Base-by-base conservation (phyloP, 2,888 invertebrate genomes). In the Cheilosia grossa region DNA sequence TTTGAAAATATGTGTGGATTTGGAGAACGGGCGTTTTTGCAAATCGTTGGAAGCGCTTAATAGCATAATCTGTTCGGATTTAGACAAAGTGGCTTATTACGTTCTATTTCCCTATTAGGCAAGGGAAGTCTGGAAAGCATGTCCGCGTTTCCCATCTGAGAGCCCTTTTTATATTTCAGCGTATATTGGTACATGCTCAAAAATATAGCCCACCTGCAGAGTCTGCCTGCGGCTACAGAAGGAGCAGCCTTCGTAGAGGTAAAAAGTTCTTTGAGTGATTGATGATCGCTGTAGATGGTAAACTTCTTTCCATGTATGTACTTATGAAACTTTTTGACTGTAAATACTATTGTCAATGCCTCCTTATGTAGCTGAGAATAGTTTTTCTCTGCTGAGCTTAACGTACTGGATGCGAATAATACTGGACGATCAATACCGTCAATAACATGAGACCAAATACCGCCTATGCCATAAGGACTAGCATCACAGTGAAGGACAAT, bases 251-350 rank as follows among this genome's bases (percentile, higher is more conserved):
- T 58, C 1, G 37, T 49, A n/a, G 49, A 27, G 33, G 59, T 51
- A 19, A 51, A 42, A 21, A 30, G 19, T 40, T 69, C 15, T 24
- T 56, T 47, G 10, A 49, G 24, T 27, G 53, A 10, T 13, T 53
- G 53, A 17, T 37, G n/a, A 13, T 66, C 66, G 7, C 24, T 40
- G 13, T 53, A 66, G 9, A 42, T 67, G 1, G 47, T 67, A 44
- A 54, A 44, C 4, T 27, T 10, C 27, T 70, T 70, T 1, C 49
- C 58, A 44, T 74, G 64, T n/a, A 63, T 63, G 21, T 73, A 73
- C 40, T 6, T 1, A 44, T 63, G 73, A 44, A 73, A 63, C 15
- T 44, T 73, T 17, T 54, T 54, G 6, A 73, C 73, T 10, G 19
- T 27, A 27, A 56, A 54, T 0, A 54, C 17, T 15, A 63, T 63